These are phyloP conservation scores for Malurus melanocephalus DNA, from an alignment of 2,113 vertebrate species.

Conservation along the genomic window DNA sequence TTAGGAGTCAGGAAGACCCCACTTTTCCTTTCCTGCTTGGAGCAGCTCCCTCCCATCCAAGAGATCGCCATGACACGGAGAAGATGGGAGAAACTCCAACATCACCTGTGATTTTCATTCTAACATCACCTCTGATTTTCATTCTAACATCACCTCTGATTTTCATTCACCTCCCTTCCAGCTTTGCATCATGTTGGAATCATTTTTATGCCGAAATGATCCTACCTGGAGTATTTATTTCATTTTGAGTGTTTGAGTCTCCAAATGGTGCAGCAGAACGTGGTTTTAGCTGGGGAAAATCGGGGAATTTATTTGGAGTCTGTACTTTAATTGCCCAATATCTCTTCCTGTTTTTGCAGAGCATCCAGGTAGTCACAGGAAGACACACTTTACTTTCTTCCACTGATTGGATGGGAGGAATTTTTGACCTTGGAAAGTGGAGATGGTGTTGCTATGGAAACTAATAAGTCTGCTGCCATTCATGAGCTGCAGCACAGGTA, in stretches of 20 bases:
- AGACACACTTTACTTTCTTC: conserved; percentile 45
- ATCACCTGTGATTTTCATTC: background rate
- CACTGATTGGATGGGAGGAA: conserved; percentile 77
- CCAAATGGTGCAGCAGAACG: fast-evolving
- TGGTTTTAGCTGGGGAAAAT: background rate
- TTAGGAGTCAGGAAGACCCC: background rate
- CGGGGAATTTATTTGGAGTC: background rate
- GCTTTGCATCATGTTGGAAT: background rate
- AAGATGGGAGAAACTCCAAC: background rate
- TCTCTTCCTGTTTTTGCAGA: conserved; percentile 63
- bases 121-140: background rate
- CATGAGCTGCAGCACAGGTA: conserved; percentile 86
- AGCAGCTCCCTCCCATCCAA: background rate
- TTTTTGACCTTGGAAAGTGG: conserved; percentile 90
- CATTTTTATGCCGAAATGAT: background rate
- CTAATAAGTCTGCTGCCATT: conserved; percentile 90
- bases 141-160: fast-evolving
- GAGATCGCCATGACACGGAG: background rate
- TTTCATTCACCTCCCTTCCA: background rate
- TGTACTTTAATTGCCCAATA: background rate
- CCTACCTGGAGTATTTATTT: background rate
- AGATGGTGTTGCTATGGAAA: conserved; percentile 95
- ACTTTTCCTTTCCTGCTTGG: background rate
- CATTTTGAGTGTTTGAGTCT: background rate
- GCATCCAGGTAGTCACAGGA: conserved; percentile 38